Conservation (phyloP, 2,797 vertebrate species). For the Eupleurogrammus muticus region DNA sequence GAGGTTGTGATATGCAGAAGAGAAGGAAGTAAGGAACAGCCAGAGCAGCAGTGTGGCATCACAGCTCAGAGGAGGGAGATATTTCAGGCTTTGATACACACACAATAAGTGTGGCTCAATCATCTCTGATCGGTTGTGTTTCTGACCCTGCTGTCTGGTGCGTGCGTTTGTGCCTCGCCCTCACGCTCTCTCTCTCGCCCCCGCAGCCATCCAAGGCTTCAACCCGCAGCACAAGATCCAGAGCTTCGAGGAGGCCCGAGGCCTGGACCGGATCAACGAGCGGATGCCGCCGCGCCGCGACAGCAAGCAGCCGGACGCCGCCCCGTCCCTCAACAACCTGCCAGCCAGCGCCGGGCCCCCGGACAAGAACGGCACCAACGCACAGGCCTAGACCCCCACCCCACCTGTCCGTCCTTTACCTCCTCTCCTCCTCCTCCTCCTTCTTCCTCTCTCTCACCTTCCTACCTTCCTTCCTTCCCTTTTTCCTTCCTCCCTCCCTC, state of each 20-base stretch:
- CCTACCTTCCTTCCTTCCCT: background rate
- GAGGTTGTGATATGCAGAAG: too few species aligned
- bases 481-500: constrained; percentile 19
- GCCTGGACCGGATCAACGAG: constrained; percentile 96
- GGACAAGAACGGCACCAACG: constrained; percentile 88
- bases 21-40: too few species aligned
- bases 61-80: too few species aligned
- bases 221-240: constrained; percentile 94
- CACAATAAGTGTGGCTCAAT: too few species aligned
- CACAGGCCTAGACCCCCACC: constrained; percentile 78
- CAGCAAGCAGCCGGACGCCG: constrained; percentile 82
- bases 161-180: too few species aligned
- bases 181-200: background rate
- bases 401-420: background rate
- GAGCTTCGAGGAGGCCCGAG: constrained; percentile 96
- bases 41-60: too few species aligned
- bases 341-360: constrained; percentile 78
- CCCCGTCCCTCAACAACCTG: constrained; percentile 79
- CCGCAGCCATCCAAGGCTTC: constrained; percentile 91
- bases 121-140: too few species aligned
- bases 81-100: too few species aligned
- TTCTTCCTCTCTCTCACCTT: background rate
- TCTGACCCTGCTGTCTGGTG: background rate
- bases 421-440: background rate
- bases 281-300: constrained; percentile 94